phyloP scores from a whole-genome alignment of 2,797 vertebrate genomes.

The Babyrousa celebensis region DNA sequence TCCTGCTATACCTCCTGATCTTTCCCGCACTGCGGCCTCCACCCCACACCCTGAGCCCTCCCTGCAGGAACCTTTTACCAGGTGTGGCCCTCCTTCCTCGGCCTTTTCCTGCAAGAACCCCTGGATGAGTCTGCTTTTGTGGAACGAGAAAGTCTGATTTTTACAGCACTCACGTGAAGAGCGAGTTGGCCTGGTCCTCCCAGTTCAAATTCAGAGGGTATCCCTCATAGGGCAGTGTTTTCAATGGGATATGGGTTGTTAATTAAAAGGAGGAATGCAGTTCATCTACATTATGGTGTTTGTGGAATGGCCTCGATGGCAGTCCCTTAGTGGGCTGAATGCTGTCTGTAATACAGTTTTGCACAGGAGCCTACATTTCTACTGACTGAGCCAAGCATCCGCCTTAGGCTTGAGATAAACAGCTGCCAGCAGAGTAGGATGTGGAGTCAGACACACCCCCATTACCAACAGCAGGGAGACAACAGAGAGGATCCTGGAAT shows the following conservation, averaged over 20 bases:
- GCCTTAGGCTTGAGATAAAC: not conserved
- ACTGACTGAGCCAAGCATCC: not conserved
- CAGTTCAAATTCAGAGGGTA: not conserved
- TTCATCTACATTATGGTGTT: not conserved
- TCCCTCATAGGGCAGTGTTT: not conserved
- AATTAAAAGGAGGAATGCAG: not conserved
- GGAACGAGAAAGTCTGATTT: not conserved
- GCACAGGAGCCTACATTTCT: not conserved
- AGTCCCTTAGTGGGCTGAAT: not conserved
- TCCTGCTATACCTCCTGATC: accelerated
- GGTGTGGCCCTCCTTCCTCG: accelerated
- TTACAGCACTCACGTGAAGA: not conserved
- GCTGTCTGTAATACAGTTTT: not conserved
- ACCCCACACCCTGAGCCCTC: not conserved
- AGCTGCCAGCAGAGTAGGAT: accelerated
- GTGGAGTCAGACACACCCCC: not conserved
- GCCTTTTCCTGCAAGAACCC: not conserved
- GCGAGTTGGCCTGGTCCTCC: not conserved
- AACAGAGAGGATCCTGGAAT: not conserved
- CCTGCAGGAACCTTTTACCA: not conserved
- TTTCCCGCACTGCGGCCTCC: not conserved
- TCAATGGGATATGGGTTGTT: not conserved
- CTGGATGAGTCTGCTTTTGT: not conserved
- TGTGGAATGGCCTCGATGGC: not conserved
- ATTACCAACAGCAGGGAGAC: accelerated